These are phyloP conservation scores for Drosophila pseudoobscura DNA, from an alignment of 1,140 invertebrate species.

Conservation along the genomic window DNA sequence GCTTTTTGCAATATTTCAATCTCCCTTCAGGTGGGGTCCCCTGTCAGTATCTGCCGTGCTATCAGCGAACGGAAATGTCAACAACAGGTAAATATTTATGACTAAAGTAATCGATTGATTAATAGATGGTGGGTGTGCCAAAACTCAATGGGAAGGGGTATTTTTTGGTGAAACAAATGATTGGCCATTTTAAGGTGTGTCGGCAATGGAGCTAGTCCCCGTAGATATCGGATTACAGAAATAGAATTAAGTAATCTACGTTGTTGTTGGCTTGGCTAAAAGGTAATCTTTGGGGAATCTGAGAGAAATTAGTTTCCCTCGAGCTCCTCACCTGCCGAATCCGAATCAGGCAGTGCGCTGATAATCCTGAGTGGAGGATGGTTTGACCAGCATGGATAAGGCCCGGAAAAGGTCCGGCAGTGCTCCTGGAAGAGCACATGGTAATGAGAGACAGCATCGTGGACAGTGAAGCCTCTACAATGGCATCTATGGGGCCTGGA, in stretches of 20 bases:
- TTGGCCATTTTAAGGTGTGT: slow-evolving; percentile 28
- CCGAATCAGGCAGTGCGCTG: too few relatives aligned
- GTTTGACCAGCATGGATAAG: too few relatives aligned
- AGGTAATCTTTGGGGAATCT: too few relatives aligned
- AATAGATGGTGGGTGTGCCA: slow-evolving; percentile 34
- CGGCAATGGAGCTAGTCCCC: background rate
- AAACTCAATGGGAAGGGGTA: background rate
- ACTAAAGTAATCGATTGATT: slow-evolving; percentile 53
- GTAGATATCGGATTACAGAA: slow-evolving; percentile 20
- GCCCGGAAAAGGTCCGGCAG: too few relatives aligned
- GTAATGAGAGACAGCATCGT: too few relatives aligned
- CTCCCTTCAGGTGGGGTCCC: slow-evolving; percentile 1
- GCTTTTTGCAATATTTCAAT: background rate
- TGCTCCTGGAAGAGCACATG: too few relatives aligned
- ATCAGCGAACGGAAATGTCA: slow-evolving; percentile 64
- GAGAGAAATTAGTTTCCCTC: too few relatives aligned
- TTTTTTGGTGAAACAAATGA: slow-evolving; percentile 5
- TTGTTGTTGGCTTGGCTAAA: too few relatives aligned
- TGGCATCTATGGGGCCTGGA: too few relatives aligned
- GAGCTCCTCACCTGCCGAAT: too few relatives aligned
- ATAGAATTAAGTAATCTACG: slow-evolving; percentile 10
- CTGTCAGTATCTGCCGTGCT: slow-evolving; percentile 23
- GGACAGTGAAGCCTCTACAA: too few relatives aligned
- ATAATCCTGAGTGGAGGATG: too few relatives aligned
- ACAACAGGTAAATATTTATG: slow-evolving; percentile 35